Conservation (phyloP, 2,888 invertebrate genomes). For the Folsomia manolachei region DNA sequence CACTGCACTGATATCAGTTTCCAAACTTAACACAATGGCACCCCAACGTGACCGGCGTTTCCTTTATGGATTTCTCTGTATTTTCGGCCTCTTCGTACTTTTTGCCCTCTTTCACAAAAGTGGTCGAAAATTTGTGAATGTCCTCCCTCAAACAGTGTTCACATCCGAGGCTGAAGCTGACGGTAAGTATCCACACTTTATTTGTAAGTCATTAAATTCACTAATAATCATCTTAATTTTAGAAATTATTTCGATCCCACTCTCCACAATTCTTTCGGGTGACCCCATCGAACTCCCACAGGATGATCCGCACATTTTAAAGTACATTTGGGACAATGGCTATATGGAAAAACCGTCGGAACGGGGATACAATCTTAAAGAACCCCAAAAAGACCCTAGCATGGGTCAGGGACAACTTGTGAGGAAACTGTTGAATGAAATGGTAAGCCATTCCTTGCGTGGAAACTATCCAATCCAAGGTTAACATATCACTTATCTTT, state of each 20-base stretch:
- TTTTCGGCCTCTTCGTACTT: no score
- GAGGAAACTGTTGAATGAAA: slow-evolving; percentile 44
- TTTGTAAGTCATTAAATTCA: no score
- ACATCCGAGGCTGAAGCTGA: no score
- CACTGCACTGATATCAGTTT: no score
- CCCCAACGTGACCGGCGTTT: no score
- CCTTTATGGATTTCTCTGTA: no score
- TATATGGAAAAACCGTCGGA: slow-evolving; percentile 24
- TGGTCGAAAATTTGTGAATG: no score
- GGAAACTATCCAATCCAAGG: slow-evolving; percentile 8
- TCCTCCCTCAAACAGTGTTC: no score
- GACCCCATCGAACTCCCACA: slow-evolving; percentile 25
- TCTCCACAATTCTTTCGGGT: not conserved
- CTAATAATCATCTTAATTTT: no score
- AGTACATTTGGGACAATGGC: slow-evolving; percentile 26
- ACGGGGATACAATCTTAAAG: slow-evolving; percentile 44
- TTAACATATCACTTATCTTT: slow-evolving; percentile 21
- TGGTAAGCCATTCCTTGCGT: slow-evolving; percentile 41
- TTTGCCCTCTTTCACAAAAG: no score
- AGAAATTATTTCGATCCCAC: not conserved
- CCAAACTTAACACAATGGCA: no score
- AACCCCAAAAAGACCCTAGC: slow-evolving; percentile 45
- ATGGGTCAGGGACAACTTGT: slow-evolving; percentile 50
- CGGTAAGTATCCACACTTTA: no score
- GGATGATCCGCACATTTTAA: slow-evolving; percentile 30